Conservation (phyloP, 2,797 vertebrate genomes). For the Danionella dracula region DNA sequence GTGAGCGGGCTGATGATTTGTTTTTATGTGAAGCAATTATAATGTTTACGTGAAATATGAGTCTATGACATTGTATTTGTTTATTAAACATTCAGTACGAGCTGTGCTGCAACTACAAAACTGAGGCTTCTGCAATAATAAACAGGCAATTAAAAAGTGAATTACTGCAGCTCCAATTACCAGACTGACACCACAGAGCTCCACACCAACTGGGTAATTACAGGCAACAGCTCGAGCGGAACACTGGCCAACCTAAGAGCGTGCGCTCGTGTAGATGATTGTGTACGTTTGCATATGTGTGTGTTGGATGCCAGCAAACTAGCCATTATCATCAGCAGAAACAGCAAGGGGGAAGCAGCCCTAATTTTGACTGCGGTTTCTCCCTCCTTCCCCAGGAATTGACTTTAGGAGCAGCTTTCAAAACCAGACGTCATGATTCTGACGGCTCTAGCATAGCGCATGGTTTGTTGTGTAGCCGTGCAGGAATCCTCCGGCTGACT, state of each 20-base stretch:
- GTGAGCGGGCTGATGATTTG: constrained; percentile 10
- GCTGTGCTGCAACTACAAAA: constrained; percentile 36
- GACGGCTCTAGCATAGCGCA: background rate
- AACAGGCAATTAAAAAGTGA: constrained; percentile 52
- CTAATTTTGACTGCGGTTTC: constrained; percentile 32
- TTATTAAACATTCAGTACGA: constrained; percentile 41
- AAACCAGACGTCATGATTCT: constrained; percentile 1
- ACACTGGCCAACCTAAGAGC: constrained; percentile 37
- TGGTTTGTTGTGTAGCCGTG: constrained; percentile 2
- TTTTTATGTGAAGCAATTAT: constrained; percentile 40
- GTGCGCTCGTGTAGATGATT: constrained; percentile 13
- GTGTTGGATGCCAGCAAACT: constrained; percentile 21
- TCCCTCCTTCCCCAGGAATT: constrained; percentile 4
- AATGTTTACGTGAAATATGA: constrained; percentile 46
- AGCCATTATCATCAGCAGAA: constrained; percentile 42
- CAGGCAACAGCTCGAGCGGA: constrained; percentile 45
- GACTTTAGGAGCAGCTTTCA: constrained; percentile 11
- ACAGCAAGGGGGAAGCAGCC: background rate
- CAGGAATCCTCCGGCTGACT: constrained; percentile 3
- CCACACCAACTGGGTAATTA: constrained; percentile 51
- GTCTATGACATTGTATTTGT: constrained; percentile 42
- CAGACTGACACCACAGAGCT: constrained; percentile 45
- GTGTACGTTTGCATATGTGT: background rate
- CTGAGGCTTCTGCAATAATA: constrained; percentile 48
- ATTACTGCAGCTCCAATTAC: constrained; percentile 52